phyloP scores from a whole-genome alignment of 2,888 invertebrate genomes.

The Caenorhabditis angaria region DNA sequence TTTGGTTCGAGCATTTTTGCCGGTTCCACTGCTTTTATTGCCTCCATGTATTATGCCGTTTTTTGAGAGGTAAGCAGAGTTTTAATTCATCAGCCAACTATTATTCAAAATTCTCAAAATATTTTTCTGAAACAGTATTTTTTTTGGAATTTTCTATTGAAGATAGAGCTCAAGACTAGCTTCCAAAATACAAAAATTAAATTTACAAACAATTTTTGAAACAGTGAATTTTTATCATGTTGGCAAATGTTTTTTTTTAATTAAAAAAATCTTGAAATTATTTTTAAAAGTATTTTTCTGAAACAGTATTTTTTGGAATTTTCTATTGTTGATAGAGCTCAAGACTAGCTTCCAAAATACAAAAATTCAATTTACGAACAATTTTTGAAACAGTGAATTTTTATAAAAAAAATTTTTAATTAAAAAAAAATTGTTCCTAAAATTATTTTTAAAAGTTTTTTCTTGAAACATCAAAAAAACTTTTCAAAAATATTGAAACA shows the following conservation, averaged over 20 bases:
- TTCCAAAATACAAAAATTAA: neutral
- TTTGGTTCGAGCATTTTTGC: slow-evolving; percentile 66
- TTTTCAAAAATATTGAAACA: neutral
- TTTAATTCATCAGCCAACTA: neutral
- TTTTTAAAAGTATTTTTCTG: neutral
- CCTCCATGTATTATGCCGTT: slow-evolving; percentile 70
- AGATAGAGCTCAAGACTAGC: neutral
- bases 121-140: too few species aligned
- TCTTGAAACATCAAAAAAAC: neutral
- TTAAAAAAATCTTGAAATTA: too few species aligned
- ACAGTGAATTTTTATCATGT: neutral
- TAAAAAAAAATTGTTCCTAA: neutral
- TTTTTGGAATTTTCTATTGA: neutral
- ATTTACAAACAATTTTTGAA: too few species aligned
- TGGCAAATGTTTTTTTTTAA: neutral
- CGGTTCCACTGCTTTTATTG: slow-evolving; percentile 62
- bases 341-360: neutral
- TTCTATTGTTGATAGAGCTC: neutral
- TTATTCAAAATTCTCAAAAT: neutral
- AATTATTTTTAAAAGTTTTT: neutral
- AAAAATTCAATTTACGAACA: neutral
- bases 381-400: too few species aligned
- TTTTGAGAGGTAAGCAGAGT: slow-evolving; percentile 57
- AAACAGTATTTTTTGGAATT: slow-evolving; percentile 3
- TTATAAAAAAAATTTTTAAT: neutral